These are phyloP conservation scores for Cettia cetti DNA, from an alignment of 2,113 vertebrate genomes.

Conservation along the genomic window DNA sequence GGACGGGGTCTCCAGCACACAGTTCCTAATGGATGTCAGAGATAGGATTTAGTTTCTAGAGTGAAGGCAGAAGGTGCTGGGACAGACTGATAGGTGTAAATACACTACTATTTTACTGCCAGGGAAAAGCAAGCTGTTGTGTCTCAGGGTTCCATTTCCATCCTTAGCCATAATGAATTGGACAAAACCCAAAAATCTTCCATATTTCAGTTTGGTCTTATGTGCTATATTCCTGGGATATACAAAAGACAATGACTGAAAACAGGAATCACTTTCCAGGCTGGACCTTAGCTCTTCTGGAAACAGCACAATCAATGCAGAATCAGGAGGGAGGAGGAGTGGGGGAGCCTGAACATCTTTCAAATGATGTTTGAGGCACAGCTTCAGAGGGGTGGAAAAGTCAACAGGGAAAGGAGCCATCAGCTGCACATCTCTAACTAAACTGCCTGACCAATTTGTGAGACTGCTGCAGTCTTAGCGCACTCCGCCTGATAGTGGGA, in stretches of 20 bases:
- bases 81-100: background rate
- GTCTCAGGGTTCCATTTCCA: background rate
- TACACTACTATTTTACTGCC: background rate
- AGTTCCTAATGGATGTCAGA: background rate
- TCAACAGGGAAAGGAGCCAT: background rate
- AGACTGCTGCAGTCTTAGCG: background rate
- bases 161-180: background rate
- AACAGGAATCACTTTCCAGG: background rate
- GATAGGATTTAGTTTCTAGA: background rate
- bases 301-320: background rate
- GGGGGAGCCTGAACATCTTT: background rate
- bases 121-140: constrained; percentile 14
- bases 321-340: background rate
- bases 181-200: background rate
- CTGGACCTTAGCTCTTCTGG: background rate
- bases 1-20: background rate
- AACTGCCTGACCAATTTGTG: background rate
- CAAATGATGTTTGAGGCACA: background rate
- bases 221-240: background rate
- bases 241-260: background rate
- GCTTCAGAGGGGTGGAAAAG: background rate
- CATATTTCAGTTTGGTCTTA: background rate
- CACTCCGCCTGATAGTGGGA: rapidly evolving
- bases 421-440: background rate
- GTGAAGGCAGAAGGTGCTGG: constrained; percentile 25